Evolutionary conservation across 2,113 vertebrate species (phyloP), one percentile per base, ranked within the genome.

Genomic region (Gasterosteus aculeatus): DNA sequence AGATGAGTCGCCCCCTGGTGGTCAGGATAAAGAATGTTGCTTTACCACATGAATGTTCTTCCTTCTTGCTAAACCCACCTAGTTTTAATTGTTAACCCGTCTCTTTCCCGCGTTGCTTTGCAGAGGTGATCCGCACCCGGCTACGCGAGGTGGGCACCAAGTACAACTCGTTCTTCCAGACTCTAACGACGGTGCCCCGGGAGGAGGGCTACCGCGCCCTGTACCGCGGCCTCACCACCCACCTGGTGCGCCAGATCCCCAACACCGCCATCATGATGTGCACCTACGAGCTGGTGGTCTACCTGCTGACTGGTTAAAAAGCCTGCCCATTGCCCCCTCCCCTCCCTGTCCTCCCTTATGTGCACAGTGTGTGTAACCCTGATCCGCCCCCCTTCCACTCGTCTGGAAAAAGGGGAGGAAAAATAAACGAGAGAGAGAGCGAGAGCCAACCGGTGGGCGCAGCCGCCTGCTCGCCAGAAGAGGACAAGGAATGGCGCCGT

Each of bases 191-290:
- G 87, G 91, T 99, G 80, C 92, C 98, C 85, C 94, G 92, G 86
- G 98, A 99, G 92, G 98, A 99, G 95, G 97, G 98, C 7, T 99
- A 96, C 76, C 93, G 95, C 2, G 95, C 97, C 26, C 95, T 99
- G 31, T 99, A 99, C 92, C 95, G 98, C 61, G 98, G 98, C 80
- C 95, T 99, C 88, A 97, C 96, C 58, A 99, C 97, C 2, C 98
- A 99, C 76, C 93, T 98, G 87, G 92, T 99, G 84, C 96, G 98
- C 84, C 98, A 99, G 93, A 99, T 99, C 87, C 98, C 98, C 81
- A 99, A 99, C 95, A 98, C 97, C 0, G 98, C 97, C 86, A 99
- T 99, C 88, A 97, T 98, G 96, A 99, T 99, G 97, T 96, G 96
- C 91, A 99, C 98, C 85, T 99, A 98, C 65, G 98, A 99, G 94